These are phyloP conservation scores for Regulus satrapa DNA, from an alignment of 2,113 vertebrate genomes.

Conservation along the genomic window DNA sequence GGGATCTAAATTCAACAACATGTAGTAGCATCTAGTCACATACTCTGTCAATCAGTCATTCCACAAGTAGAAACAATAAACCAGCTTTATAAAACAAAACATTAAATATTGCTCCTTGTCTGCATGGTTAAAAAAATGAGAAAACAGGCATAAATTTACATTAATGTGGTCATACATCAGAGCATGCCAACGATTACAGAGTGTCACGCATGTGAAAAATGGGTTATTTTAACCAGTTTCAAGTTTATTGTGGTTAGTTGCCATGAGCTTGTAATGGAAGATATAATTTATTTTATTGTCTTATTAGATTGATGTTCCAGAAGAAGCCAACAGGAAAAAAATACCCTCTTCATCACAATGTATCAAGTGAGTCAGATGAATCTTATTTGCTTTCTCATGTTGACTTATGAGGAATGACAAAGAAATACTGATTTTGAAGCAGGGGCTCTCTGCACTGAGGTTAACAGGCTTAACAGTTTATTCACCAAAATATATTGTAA, in stretches of 20 bases:
- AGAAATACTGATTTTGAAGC: not conserved
- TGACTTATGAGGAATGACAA: not conserved
- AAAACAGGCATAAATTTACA: not conserved
- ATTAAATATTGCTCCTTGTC: not conserved
- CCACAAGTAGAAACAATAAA: not conserved
- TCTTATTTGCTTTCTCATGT: not conserved
- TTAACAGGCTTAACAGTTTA: not conserved
- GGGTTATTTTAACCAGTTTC: not conserved
- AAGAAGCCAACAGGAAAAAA: slow-evolving; percentile 68
- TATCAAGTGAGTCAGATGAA: slow-evolving; percentile 76
- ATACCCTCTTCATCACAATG: slow-evolving; percentile 18
- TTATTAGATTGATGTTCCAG: slow-evolving; percentile 76
- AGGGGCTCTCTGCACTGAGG: not conserved
- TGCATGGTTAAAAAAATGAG: not conserved
- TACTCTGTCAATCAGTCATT: not conserved
- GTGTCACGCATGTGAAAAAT: not conserved
- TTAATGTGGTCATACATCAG: not conserved
- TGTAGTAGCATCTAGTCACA: not conserved
- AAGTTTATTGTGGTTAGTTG: not conserved
- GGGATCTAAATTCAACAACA: not conserved
- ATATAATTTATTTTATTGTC: not conserved
- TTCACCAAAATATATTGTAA: not conserved
- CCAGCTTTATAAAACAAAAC: not conserved
- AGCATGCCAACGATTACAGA: not conserved
- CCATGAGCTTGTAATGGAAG: not conserved